These are phyloP conservation scores for Glomeris maerens DNA, from an alignment of 1,140 invertebrate genomes.

Conservation along the genomic window DNA sequence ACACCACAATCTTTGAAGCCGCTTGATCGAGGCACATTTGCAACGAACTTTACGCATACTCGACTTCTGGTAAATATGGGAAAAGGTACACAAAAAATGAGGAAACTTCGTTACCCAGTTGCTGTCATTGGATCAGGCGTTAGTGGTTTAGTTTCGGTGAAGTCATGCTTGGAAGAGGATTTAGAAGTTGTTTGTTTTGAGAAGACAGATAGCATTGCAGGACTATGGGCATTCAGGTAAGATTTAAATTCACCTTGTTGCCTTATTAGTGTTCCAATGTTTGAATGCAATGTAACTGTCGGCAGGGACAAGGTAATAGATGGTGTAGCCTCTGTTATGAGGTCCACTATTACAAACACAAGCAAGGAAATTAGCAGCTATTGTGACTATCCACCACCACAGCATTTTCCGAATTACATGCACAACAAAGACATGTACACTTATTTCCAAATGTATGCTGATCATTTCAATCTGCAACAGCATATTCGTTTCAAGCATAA, in stretches of 20 bases:
- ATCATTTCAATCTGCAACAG: slow-evolving; percentile 26
- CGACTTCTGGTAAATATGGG: no score
- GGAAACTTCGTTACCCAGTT: not conserved
- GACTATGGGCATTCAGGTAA: slow-evolving; percentile 36
- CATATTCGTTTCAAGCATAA: slow-evolving; percentile 28
- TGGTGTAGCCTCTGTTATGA: slow-evolving; percentile 23
- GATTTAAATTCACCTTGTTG: not conserved
- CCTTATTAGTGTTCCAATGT: no score
- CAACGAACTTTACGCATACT: no score
- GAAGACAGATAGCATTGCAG: slow-evolving; percentile 33
- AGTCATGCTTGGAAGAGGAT: slow-evolving; percentile 2
- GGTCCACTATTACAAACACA: slow-evolving; percentile 31
- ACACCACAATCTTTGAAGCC: no score
- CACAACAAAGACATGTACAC: slow-evolving; percentile 31
- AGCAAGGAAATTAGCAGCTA: slow-evolving; percentile 29
- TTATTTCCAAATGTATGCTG: slow-evolving; percentile 32
- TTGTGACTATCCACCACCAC: slow-evolving; percentile 34
- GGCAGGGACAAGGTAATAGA: slow-evolving; percentile 24
- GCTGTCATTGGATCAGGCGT: slow-evolving; percentile 7
- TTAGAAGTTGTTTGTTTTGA: slow-evolving; percentile 34
- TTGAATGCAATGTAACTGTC: not conserved
- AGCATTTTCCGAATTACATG: slow-evolving; percentile 33
- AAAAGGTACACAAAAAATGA: no score
- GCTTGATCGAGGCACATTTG: no score
- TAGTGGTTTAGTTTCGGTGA: slow-evolving; percentile 1